Evolutionary conservation across 2,888 invertebrate genomes (phyloP).

Genomic region (Isotomurus palustris): DNA sequence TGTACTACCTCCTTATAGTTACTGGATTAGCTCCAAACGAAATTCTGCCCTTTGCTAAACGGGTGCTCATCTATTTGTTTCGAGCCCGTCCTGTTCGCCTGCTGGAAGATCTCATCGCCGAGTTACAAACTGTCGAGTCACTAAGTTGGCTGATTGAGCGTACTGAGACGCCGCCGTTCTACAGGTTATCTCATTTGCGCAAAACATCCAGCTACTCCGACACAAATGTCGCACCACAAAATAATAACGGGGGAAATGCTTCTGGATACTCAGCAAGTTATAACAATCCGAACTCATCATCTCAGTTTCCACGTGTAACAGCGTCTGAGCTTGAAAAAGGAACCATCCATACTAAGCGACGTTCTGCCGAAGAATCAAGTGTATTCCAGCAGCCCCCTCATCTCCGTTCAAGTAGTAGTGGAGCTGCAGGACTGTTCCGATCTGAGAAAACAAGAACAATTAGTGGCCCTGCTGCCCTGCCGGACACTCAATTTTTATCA

Average conservation of each 20-base stretch:
- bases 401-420: conserved; percentile 40
- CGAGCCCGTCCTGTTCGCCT: conserved; percentile 86
- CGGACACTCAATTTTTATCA: conserved; percentile 47
- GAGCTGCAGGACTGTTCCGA: conserved; percentile 39
- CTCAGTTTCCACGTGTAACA: conserved; percentile 28
- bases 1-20: conserved; percentile 91
- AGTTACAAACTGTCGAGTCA: conserved; percentile 94
- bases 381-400: conserved; percentile 41
- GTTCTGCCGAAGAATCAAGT: conserved; percentile 44
- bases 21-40: conserved; percentile 96
- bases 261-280: neutral
- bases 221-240: conserved; percentile 39
- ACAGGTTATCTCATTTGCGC: conserved; percentile 84
- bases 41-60: conserved; percentile 85
- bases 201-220: conserved; percentile 82
- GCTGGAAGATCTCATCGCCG: conserved; percentile 94
- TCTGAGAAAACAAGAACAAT: conserved; percentile 61
- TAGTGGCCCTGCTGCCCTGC: conserved; percentile 58
- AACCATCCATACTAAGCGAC: conserved; percentile 92
- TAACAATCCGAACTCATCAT: conserved; percentile 19
- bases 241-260: conserved; percentile 11
- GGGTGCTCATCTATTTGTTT: conserved; percentile 88
- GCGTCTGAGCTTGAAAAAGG: conserved; percentile 70
- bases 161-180: conserved; percentile 97
- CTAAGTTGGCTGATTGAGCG: conserved; percentile 92